Evolutionary conservation across 2,797 vertebrate genomes (phyloP), one percentile per base, ranked within the genome.

Genomic region (Tolypeutes matacus): DNA sequence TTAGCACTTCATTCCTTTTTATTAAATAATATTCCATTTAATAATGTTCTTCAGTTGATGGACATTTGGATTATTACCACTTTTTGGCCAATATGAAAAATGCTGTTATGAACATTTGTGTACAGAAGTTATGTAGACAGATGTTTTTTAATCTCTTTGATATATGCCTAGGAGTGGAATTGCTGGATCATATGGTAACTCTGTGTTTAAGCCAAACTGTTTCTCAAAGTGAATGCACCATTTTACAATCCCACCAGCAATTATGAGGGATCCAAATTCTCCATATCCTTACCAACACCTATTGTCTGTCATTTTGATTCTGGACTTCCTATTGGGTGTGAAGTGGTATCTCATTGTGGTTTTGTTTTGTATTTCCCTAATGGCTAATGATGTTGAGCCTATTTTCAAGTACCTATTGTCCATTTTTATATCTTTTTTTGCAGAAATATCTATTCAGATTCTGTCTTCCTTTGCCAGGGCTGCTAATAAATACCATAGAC

Each of bases 341-440:
- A 86, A 53, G 46, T 34, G 15, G 4, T 76, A n/a, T 58, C 64
- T 88, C 62, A 31, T 15, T 75, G 36, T 76, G 36, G n/a, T 81
- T 96, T 95, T 49, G 25, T 20, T 86, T 89, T 93, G 64, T 39
- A 21, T 89, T 89, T 67, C 29, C 36, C 56, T 73, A 36, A 85
- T 31, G 46, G 62, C 36, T 65, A 51, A 29, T n/a, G 25, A 34
- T 53, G 29, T 34, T 65, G 36, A 69, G 18, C n/a, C 58, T 77
- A 23, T 70, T 91, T 86, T 53, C 20, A 82, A 11, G 9, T 62
- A 49, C 39, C 36, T 51, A 53, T n/a, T 92, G 23, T 20, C 20
- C 31, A 36, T 64, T 87, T 78, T 80, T 56, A n/a, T 23, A 58
- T 91, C 15, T 84, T 85, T 15, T 75, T 94, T 93, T 7, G 39